A percentile compares a stretch with the other conserved stretches of the same genome.
phyloP scores from a whole-genome alignment of 2,888 invertebrate species.

The Agrotis puta region DNA sequence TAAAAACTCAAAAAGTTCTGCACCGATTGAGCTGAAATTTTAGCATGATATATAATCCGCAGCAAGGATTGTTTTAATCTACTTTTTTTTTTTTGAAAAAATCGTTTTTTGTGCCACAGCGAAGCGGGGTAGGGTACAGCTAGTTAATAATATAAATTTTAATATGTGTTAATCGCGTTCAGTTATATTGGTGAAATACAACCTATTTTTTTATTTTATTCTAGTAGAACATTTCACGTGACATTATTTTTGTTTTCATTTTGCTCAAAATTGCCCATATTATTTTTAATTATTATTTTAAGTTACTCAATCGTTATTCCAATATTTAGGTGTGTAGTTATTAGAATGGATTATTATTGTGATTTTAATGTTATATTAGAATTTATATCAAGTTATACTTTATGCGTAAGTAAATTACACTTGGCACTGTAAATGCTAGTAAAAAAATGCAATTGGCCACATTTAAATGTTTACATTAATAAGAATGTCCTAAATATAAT shows the following conservation, averaged over 20 bases:
- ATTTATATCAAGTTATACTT: constrained; percentile 60
- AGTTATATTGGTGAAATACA: not conserved
- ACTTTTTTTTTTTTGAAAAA: too few relatives aligned
- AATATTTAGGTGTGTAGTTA: constrained; percentile 58
- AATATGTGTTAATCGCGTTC: not conserved
- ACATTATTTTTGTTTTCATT: constrained; percentile 18
- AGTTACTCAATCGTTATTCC: constrained; percentile 61
- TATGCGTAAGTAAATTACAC: constrained; percentile 43
- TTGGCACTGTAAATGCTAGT: constrained; percentile 43
- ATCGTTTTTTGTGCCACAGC: too few relatives aligned
- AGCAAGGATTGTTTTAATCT: too few relatives aligned
- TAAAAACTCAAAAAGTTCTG: too few relatives aligned
- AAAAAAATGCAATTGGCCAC: constrained; percentile 23
- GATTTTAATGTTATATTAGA: constrained; percentile 64
- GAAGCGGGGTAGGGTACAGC: too few relatives aligned
- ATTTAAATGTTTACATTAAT: constrained; percentile 18
- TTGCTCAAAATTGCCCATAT: constrained; percentile 63
- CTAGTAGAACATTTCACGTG: not conserved
- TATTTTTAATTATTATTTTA: constrained; percentile 46
- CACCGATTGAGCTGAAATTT: too few relatives aligned
- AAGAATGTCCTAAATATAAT: constrained; percentile 6
- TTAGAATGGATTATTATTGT: constrained; percentile 60
- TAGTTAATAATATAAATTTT: too few relatives aligned
- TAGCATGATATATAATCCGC: too few relatives aligned
- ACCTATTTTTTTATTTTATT: not conserved